Evolutionary conservation across 2,113 vertebrate species (phyloP).

Genomic region (Turdus rufiventris): DNA sequence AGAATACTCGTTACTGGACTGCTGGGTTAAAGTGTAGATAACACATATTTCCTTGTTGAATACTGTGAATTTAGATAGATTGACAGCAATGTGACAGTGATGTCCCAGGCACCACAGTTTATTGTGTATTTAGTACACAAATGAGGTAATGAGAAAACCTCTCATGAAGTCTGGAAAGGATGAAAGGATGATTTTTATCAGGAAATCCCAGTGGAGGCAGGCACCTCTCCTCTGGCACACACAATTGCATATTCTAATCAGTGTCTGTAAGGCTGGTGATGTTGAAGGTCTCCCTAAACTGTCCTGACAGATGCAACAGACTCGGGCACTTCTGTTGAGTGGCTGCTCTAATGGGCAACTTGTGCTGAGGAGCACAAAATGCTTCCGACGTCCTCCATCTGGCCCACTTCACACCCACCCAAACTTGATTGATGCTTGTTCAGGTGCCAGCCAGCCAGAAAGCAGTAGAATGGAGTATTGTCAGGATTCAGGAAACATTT

Average conservation of each 20-base stretch:
- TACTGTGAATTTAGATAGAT: neutral
- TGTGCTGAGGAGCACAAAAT: neutral
- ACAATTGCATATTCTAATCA: neutral
- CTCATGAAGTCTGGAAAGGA: neutral
- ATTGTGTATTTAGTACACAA: neutral
- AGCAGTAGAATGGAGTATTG: neutral
- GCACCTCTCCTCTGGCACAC: neutral
- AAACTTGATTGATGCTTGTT: neutral
- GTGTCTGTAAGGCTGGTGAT: neutral
- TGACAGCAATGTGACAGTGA: neutral
- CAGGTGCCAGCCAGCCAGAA: neutral
- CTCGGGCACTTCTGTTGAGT: neutral
- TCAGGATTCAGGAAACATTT: conserved; percentile 15
- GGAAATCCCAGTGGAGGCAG: neutral
- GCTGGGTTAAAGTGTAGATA: neutral
- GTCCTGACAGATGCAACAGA: conserved; percentile 25
- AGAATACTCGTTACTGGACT: neutral
- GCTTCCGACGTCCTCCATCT: neutral
- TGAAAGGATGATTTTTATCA: neutral
- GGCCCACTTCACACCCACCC: neutral
- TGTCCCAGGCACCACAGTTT: neutral
- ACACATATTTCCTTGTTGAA: neutral
- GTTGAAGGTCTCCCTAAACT: conserved; percentile 4
- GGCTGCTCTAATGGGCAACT: neutral
- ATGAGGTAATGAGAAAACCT: neutral